Evolutionary conservation across 1,140 invertebrate genomes (phyloP).

Genomic region (Coptotermes formosanus): DNA sequence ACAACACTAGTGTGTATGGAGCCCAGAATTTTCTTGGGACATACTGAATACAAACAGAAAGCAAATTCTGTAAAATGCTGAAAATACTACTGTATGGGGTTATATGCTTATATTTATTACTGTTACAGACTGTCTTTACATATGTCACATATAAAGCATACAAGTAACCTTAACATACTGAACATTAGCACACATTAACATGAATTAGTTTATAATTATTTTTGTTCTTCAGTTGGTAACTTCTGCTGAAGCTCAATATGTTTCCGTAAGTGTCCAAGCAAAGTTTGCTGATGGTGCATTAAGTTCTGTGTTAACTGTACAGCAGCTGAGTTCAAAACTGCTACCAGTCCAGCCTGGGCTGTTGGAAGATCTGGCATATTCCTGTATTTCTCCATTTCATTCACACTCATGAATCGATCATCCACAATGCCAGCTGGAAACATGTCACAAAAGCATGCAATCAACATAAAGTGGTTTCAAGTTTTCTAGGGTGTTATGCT

Average conservation of each 20-base stretch:
- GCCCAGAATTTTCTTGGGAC: too few relatives aligned
- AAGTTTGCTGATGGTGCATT: conserved; percentile 35
- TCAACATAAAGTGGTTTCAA: too few relatives aligned
- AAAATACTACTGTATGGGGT: too few relatives aligned
- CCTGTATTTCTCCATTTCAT: conserved; percentile 37
- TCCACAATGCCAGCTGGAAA: conserved; percentile 40
- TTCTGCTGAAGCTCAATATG: conserved; percentile 24
- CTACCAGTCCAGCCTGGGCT: conserved; percentile 38
- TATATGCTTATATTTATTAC: too few relatives aligned
- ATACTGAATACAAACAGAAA: too few relatives aligned
- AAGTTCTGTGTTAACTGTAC: conserved; percentile 31
- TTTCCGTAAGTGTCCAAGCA: conserved; percentile 31
- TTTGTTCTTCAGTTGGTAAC: not conserved
- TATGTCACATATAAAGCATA: too few relatives aligned
- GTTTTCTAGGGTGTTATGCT: too few relatives aligned
- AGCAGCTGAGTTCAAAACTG: conserved; percentile 35
- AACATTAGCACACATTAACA: not conserved
- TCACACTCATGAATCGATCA: conserved; percentile 38
- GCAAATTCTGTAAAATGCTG: too few relatives aligned
- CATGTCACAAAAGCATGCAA: not conserved
- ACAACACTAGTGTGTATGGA: too few relatives aligned
- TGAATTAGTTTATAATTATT: not conserved
- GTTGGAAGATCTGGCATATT: conserved; percentile 38
- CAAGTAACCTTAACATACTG: too few relatives aligned
- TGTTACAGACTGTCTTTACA: too few relatives aligned